These are phyloP conservation scores for Eleutherodactylus coqui DNA, from an alignment of 2,797 vertebrate genomes.

Conservation along the genomic window DNA sequence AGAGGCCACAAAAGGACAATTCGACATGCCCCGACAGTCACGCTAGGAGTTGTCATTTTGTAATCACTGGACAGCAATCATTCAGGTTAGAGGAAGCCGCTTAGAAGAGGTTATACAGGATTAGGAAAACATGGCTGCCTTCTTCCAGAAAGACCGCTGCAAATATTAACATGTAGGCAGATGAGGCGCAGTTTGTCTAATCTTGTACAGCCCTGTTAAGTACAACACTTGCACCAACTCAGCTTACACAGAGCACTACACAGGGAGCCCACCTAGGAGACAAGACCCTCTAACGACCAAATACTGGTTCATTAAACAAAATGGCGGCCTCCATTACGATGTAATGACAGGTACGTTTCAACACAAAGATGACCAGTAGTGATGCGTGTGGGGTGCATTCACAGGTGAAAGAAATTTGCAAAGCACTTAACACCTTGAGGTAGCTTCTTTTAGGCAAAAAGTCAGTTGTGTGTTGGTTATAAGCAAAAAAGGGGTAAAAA, in stretches of 20 bases:
- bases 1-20: neutral
- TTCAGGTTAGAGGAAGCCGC: too few relatives aligned
- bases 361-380: constrained; percentile 69
- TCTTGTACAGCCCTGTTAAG: neutral
- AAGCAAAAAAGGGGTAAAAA: constrained; percentile 71
- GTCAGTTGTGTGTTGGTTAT: constrained; percentile 70
- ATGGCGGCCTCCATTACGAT: neutral
- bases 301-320: neutral
- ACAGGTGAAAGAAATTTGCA: constrained; percentile 74
- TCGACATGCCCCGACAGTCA: neutral
- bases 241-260: neutral
- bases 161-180: neutral
- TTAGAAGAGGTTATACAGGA: too few relatives aligned
- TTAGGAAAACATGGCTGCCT: too few relatives aligned
- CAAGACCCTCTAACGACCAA: too few relatives aligned
- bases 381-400: constrained; percentile 70
- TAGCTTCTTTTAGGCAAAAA: constrained; percentile 80
- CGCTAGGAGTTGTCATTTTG: neutral
- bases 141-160: too few relatives aligned
- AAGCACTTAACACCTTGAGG: constrained; percentile 82
- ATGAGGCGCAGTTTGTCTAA: neutral
- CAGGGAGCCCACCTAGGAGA: neutral
- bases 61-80: neutral
- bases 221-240: neutral
- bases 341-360: constrained; percentile 53